Evolutionary conservation across 2,888 invertebrate species (phyloP).

Genomic region (Serripes groenlandicus): DNA sequence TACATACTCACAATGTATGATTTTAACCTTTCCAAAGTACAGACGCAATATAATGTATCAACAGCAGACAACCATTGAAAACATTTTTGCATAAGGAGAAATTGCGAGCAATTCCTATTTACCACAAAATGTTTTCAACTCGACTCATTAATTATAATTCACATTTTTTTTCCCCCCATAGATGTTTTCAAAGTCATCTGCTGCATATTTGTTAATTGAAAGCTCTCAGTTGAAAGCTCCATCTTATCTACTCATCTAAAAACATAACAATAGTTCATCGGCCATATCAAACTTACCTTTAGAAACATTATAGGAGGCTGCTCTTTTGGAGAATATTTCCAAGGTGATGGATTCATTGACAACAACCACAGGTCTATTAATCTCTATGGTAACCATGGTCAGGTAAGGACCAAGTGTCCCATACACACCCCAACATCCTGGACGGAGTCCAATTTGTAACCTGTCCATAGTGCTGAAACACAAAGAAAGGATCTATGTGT

Average conservation of each 20-base stretch:
- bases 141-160: too few species aligned
- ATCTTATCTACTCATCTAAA: neutral
- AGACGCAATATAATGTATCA: too few species aligned
- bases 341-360: constrained; percentile 39
- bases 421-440: constrained; percentile 48
- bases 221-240: too few species aligned
- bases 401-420: constrained; percentile 52
- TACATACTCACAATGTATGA: too few species aligned
- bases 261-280: too few species aligned
- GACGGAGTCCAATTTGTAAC: constrained; percentile 22
- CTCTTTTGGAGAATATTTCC: constrained; percentile 41
- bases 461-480: constrained; percentile 15
- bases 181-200: too few species aligned
- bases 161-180: too few species aligned
- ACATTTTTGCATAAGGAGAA: neutral
- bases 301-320: constrained; percentile 40
- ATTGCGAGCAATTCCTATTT: neutral
- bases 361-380: constrained; percentile 31
- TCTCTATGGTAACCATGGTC: constrained; percentile 40
- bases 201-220: too few species aligned
- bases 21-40: too few species aligned
- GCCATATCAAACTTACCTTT: constrained; percentile 43
- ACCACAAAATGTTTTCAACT: neutral
- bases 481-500: neutral
- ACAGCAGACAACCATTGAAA: neutral